phyloP scores from a whole-genome alignment of 2,888 invertebrate genomes.

The Thumatha senex region DNA sequence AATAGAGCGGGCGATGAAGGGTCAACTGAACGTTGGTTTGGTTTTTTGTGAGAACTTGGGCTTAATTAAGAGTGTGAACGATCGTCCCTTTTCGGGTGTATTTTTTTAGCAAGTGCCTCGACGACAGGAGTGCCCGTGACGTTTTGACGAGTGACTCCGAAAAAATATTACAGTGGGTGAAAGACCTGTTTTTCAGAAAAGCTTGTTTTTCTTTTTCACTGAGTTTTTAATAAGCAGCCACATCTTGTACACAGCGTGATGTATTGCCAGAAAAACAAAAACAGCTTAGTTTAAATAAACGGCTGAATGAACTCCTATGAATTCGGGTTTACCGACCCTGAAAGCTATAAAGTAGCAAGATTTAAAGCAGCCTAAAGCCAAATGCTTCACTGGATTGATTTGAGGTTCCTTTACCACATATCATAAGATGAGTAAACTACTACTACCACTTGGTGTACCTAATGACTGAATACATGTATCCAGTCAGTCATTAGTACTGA shows the following conservation, averaged over 20 bases:
- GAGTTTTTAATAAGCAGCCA: slow-evolving; percentile 19
- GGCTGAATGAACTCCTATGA: background rate
- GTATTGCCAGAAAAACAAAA: slow-evolving; percentile 11
- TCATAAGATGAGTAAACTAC: too few species aligned
- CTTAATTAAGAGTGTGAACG: slow-evolving; percentile 78
- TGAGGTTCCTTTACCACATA: too few species aligned
- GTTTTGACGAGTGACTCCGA: slow-evolving; percentile 47
- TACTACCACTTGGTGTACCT: too few species aligned
- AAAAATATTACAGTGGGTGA: slow-evolving; percentile 36
- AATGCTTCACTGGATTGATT: too few species aligned
- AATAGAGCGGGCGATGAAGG: slow-evolving; percentile 24
- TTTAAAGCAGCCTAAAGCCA: too few species aligned
- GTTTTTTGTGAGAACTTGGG: slow-evolving; percentile 60
- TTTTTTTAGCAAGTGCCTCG: slow-evolving; percentile 54
- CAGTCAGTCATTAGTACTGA: too few species aligned
- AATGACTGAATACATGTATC: too few species aligned
- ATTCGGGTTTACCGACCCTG: background rate
- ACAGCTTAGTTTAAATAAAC: slow-evolving; percentile 13
- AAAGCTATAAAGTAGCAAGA: too few species aligned
- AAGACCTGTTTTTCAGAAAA: slow-evolving; percentile 32
- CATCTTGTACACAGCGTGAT: slow-evolving; percentile 17
- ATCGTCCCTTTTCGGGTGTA: slow-evolving; percentile 58
- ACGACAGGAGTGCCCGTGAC: slow-evolving; percentile 49
- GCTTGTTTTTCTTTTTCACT: slow-evolving; percentile 23
- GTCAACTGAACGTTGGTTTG: slow-evolving; percentile 56